Percentiles rank a stretch among this genome's conserved stretches.
Evolutionary conservation across 2,888 invertebrate species (phyloP).

Genomic region (Hesperia comma): DNA sequence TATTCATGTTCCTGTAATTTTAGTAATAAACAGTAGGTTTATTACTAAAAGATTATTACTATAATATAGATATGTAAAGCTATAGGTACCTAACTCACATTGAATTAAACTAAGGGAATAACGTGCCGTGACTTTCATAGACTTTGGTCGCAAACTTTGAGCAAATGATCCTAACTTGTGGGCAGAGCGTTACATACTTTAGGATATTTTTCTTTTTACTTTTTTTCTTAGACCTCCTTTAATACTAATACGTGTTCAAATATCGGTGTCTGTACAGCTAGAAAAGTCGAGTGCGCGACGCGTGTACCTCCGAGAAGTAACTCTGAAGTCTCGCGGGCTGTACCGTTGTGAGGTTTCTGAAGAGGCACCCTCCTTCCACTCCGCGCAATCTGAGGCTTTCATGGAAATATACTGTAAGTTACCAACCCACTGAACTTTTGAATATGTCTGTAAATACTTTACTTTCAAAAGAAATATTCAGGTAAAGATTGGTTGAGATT

Average conservation of each 20-base stretch:
- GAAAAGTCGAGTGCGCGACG: constrained; percentile 86
- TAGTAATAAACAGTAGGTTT: too few relatives aligned
- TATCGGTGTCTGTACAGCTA: constrained; percentile 67
- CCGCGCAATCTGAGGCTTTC: constrained; percentile 88
- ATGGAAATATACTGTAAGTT: constrained; percentile 88
- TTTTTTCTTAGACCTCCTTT: too few relatives aligned
- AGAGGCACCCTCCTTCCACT: constrained; percentile 91
- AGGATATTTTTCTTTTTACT: too few relatives aligned
- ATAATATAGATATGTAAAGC: too few relatives aligned
- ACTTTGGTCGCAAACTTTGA: background rate
- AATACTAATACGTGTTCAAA: background rate
- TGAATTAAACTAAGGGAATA: too few relatives aligned
- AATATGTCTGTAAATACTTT: constrained; percentile 1
- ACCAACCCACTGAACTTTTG: background rate
- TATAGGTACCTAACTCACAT: too few relatives aligned
- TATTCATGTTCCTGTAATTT: too few relatives aligned
- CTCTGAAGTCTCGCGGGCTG: constrained; percentile 87
- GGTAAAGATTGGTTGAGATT: background rate
- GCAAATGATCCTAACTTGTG: too few relatives aligned
- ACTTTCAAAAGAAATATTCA: background rate
- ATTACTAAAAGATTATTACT: too few relatives aligned
- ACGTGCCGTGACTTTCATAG: background rate
- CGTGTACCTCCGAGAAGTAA: constrained; percentile 86
- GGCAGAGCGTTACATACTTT: too few relatives aligned
- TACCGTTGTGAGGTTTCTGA: constrained; percentile 91